Evolutionary conservation across 1,140 invertebrate species (phyloP), one percentile per base, ranked within the genome.

Genomic region (Hyphantria cunea): DNA sequence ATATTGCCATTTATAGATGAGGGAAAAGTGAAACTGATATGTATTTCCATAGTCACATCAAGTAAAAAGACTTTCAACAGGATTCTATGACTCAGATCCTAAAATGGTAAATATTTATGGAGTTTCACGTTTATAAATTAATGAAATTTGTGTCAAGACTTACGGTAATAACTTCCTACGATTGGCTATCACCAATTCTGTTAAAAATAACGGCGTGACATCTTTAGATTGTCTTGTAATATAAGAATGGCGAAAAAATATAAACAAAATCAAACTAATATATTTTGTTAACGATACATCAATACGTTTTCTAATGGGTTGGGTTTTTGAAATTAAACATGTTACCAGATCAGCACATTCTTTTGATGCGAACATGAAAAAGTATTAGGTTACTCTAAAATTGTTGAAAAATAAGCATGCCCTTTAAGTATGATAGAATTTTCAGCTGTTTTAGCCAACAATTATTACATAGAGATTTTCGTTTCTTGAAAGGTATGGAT

Each of bases 1-100:
- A 88, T 90, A 79, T 80, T 71, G 71, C 79, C 77, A 76, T 78
- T 68, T 76, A 69, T 75, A 80, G 82, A 81, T 79, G 80, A 77
- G 77, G 74, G 81, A 88, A 87, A 90, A 90, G 87, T 87, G 86
- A 90, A 90, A 90, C 82, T 87, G 82, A 87, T 87, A 84, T 79
- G 77, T 79, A 69, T 72, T 80, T 70, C 69, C 72, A 56, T 66
- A 67, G 66, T 70, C 59, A 63, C 64, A 72, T 70, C 76, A 78
- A 84, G 75, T 76, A 74, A 80, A 72, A 52, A 75, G 70, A 90
- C 87, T 90, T 90, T 90, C 86, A 82, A 86, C 84, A 88, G 84
- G 86, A 90, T 83, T 82, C 76, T 59, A 68, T 75, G 66, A 66
- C 65, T 72, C 66, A 81, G 62, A 17, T 44, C 31, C 14, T 55